Evolutionary conservation across 2,888 invertebrate species (phyloP), one percentile per base, ranked within the genome.

Genomic region (Chrysodeixis includens): DNA sequence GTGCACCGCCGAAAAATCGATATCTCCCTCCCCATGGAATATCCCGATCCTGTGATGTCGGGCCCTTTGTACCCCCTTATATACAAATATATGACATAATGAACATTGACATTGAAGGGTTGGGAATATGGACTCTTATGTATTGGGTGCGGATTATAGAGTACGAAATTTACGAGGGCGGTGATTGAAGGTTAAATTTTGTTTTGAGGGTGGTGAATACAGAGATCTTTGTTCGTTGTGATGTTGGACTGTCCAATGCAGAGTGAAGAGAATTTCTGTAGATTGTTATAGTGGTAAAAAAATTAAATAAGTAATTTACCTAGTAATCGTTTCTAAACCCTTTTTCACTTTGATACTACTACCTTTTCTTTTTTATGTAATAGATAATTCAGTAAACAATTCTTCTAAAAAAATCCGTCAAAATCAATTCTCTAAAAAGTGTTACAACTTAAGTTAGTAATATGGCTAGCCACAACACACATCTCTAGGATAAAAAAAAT

Each of bases 1-100:
- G 79, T 79, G 79, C 79, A 79, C 62, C 72, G 79, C 71, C 74
- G 40, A 62, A 81, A 80, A 82, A 82, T 82, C 82, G 72, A 82
- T 82, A 82, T 58, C 66, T 63, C 71, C 75, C 81, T 77, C 82
- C 82, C 82, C 76, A 82, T 79, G 79, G 79, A 63, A 74, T 72
- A 76, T 75, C 57, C 61, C 62, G 62, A 70, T 52, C 73, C 69
- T 30, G 53, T 52, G 52, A 52, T 52, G 57, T 58, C 35, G 26
- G 51, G 62, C 62, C 65, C 60, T 44, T 30, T 62, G 16, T 66
- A 66, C 60, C 46, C 69, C 49, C 26, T 44, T 51, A 56, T 35
- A 62, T 53, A 53, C 68, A 67, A 67, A 67, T 67, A 62, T 65
- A 62, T 57, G 55, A 61, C 35, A 62, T 61, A 62, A 65, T 66